A percentile compares a stretch with the other conserved stretches of the same genome.
These are phyloP conservation scores for Micrastur ruficollis DNA, from an alignment of 2,797 vertebrate species.

Conservation along the genomic window DNA sequence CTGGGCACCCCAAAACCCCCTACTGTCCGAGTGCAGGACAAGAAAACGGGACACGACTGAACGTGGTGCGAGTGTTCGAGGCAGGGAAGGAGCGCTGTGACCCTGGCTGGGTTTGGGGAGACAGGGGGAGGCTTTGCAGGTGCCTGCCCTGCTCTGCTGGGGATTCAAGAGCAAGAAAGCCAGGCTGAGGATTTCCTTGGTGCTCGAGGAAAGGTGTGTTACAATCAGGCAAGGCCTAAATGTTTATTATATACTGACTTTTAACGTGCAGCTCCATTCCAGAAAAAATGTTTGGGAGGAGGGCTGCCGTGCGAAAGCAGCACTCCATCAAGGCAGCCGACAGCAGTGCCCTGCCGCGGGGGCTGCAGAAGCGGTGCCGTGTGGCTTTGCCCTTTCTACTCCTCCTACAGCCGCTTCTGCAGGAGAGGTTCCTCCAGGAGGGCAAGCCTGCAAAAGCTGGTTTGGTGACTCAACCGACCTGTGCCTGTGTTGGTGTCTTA, in stretches of 20 bases:
- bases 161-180: not conserved
- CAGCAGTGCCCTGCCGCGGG: not conserved
- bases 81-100: accelerated
- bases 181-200: not conserved
- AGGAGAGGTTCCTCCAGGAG: not conserved
- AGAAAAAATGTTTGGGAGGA: not conserved
- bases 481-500: not conserved
- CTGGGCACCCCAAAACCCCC: not conserved
- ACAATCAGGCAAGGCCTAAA: not conserved
- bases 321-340: not conserved
- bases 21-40: accelerated
- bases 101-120: not conserved
- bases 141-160: not conserved
- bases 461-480: not conserved
- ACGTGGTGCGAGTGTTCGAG: not conserved
- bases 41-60: accelerated
- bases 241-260: not conserved
- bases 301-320: not conserved
- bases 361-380: not conserved
- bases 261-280: not conserved
- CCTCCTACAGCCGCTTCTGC: not conserved
- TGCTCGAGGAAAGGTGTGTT: not conserved
- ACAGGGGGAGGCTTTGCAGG: not conserved
- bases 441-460: not conserved
- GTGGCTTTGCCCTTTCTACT: not conserved